Base-by-base conservation (phyloP, 2,797 vertebrate genomes). In the Anguilla anguilla region DNA sequence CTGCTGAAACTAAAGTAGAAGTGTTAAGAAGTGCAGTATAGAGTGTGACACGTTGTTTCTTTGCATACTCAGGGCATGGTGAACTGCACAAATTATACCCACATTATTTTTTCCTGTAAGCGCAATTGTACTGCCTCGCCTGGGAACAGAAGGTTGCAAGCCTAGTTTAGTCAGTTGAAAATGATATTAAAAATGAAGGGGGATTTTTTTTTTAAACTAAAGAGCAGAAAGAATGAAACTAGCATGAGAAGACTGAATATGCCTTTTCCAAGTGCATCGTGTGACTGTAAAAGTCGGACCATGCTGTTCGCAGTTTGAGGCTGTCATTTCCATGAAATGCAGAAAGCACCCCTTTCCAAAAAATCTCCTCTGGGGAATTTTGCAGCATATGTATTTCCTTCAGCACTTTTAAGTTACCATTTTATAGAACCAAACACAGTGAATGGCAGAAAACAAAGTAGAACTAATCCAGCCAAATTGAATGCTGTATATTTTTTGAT, bases 391-490 rank as follows among this genome's bases (percentile, higher is more conserved):
- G 69, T 57, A 79, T 89, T 51, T 79, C 72, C 82, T 89, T 87
- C 87, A 90, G 89, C 72, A 64, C 72, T 91, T 31, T 91, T 89
- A 86, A 89, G 89, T 87, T 69, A 59, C n/a, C 74, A 89, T 88
- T 88, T 91, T 15, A 51, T 51, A 85, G 85, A 89, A 77, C 88
- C 89, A 86, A 77, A 43, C 82, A 83, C 83, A 25, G 3, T 43
- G n/a, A 25, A 83, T 1, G 67, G 85, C 85, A 85, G 86, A 83
- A 85, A 67, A 88, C 85, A 92, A 89, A 91, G 89, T 88, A 92
- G 88, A 89, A 85, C 89, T 87, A 81, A 53, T 51, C 59, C 28
- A 59, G 28, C 69, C 72, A 51, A 51, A 64, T 6, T 2, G 64
- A 84, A 84, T n/a, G 64, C 64, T n/a, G 64, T 67, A 67, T n/a